Conservation (phyloP, 2,888 invertebrate species). For the Lepetodrilus schrolli region DNA sequence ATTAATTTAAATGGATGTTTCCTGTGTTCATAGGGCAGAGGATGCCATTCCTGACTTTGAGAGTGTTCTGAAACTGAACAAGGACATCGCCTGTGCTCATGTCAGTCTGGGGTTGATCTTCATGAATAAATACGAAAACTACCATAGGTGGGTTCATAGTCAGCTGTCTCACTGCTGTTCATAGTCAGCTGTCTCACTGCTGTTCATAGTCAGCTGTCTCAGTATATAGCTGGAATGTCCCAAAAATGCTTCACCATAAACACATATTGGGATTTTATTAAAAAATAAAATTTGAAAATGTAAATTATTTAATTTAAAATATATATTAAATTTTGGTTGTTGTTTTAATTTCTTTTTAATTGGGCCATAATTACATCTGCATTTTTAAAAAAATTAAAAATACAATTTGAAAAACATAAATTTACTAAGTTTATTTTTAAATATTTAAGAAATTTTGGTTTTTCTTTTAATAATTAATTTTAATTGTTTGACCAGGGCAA, state of each 20-base stretch:
- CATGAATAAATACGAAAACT: constrained; percentile 70
- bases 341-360: not conserved
- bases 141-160: constrained; percentile 70
- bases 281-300: too few relatives aligned
- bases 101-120: constrained; percentile 74
- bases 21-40: constrained; percentile 58
- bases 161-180: too few relatives aligned
- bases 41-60: constrained; percentile 75
- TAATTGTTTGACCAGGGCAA: constrained; percentile 65
- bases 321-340: not conserved
- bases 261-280: too few relatives aligned
- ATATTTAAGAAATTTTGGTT: not conserved
- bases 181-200: too few relatives aligned
- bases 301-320: not conserved
- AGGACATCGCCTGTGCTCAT: constrained; percentile 72
- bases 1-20: too few relatives aligned
- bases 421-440: not conserved
- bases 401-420: not conserved
- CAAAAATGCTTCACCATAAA: too few relatives aligned
- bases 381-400: not conserved
- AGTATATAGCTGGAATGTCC: too few relatives aligned
- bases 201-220: too few relatives aligned
- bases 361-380: not conserved
- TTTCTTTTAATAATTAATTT: too few relatives aligned
- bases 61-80: constrained; percentile 71